These are phyloP conservation scores for Crax fasciolata DNA, from an alignment of 2,797 vertebrate species.

Conservation along the genomic window DNA sequence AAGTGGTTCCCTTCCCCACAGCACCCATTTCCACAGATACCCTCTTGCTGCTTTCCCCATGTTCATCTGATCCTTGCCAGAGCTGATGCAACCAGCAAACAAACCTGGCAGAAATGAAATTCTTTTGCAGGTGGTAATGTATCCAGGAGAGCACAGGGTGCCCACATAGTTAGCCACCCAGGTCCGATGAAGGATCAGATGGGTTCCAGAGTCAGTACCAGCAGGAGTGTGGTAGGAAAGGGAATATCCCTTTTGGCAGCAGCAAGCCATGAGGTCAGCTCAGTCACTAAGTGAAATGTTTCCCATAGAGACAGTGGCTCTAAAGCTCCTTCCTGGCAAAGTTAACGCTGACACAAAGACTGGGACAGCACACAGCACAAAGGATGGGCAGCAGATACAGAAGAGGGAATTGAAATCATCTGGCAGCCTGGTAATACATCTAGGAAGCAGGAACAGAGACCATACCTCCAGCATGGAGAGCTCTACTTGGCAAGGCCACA, in stretches of 20 bases:
- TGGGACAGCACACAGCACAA: not conserved
- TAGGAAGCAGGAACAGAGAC: not conserved
- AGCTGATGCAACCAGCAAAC: not conserved
- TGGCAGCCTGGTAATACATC: not conserved
- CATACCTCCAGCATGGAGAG: not conserved
- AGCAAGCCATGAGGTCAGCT: not conserved
- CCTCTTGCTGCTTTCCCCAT: not conserved
- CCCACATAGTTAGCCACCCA: fast-evolving
- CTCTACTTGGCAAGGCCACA: not conserved
- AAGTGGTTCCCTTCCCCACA: not conserved
- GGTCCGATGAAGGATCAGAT: not conserved
- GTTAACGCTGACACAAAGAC: not conserved
- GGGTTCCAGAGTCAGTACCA: not conserved
- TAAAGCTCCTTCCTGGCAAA: not conserved
- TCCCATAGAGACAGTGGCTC: not conserved
- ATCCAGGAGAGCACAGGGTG: not conserved
- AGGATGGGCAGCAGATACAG: not conserved
- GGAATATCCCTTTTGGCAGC: not conserved
- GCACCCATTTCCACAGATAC: not conserved
- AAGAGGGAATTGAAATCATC: not conserved
- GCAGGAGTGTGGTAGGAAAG: not conserved
- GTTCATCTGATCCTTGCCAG: not conserved
- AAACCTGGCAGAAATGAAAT: not conserved
- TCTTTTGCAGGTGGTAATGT: not conserved
- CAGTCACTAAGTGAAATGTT: not conserved